phyloP scores from a whole-genome alignment of 2,113 vertebrate species.

The Megaleporinus macrocephalus region DNA sequence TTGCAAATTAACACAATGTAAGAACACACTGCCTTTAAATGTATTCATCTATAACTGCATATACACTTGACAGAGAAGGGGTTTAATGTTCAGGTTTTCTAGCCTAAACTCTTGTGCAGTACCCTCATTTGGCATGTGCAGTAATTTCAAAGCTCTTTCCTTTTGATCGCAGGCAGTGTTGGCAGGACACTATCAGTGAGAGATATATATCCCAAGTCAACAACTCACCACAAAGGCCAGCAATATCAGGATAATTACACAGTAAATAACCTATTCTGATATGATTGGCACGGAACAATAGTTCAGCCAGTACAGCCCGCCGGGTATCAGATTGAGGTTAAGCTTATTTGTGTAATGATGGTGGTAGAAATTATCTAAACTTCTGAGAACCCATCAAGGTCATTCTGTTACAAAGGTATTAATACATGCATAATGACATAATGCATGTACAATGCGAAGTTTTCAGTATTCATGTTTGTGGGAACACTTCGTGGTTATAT shows the following conservation, averaged over 20 bases:
- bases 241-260: slow-evolving; percentile 30
- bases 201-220: slow-evolving; percentile 23
- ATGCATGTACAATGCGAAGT: not conserved
- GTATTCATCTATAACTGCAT: not conserved
- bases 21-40: not conserved
- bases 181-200: slow-evolving; percentile 25
- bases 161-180: slow-evolving; percentile 5
- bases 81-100: not conserved
- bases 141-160: not conserved
- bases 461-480: not conserved
- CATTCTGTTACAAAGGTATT: slow-evolving; percentile 2
- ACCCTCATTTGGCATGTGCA: not conserved
- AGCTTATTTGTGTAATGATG: slow-evolving; percentile 20
- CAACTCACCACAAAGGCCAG: slow-evolving; percentile 7
- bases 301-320: slow-evolving; percentile 4
- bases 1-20: no score
- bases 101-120: not conserved
- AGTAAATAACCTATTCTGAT: slow-evolving; percentile 17
- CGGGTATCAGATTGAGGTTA: not conserved
- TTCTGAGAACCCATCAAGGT: slow-evolving; percentile 17
- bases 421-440: slow-evolving; percentile 9
- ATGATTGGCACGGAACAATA: slow-evolving; percentile 29
- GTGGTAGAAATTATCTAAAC: slow-evolving; percentile 33
- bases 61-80: not conserved
- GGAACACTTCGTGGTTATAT: slow-evolving; percentile 41